Evolutionary conservation across 2,888 invertebrate genomes (phyloP).

Genomic region (Zonitis immaculata): DNA sequence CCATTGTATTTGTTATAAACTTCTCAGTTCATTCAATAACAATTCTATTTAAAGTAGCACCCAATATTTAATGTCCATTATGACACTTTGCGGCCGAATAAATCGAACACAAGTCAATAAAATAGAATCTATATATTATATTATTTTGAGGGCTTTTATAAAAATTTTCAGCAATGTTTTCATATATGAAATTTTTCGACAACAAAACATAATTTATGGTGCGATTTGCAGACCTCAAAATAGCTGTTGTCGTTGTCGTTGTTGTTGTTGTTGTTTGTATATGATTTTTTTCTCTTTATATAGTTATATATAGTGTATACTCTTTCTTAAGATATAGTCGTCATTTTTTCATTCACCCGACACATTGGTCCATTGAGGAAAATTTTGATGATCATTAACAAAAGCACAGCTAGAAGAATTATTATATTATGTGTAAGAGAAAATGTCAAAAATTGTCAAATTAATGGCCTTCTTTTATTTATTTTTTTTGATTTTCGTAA

Average conservation of each 20-base stretch:
- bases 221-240: conserved; percentile 32
- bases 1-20: neutral
- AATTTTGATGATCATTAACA: conserved; percentile 19
- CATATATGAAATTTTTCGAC: conserved; percentile 9
- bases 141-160: neutral
- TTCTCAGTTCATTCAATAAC: conserved; percentile 8
- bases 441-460: conserved; percentile 31
- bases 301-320: too few species aligned
- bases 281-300: neutral
- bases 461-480: conserved; percentile 12
- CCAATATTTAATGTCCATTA: conserved; percentile 17
- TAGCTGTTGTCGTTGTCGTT: neutral
- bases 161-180: conserved; percentile 1
- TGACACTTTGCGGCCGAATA: conserved; percentile 22
- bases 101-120: conserved; percentile 13
- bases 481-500: neutral
- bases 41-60: conserved; percentile 12
- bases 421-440: conserved; percentile 11
- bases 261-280: conserved; percentile 14
- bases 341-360: conserved; percentile 27
- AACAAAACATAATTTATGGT: conserved; percentile 34
- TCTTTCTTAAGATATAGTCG: conserved; percentile 27
- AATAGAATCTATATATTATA: neutral
- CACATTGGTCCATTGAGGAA: conserved; percentile 20
- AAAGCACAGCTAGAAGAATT: conserved; percentile 31